Conservation (phyloP, 2,888 invertebrate genomes). For the Stenichneumon culpator region DNA sequence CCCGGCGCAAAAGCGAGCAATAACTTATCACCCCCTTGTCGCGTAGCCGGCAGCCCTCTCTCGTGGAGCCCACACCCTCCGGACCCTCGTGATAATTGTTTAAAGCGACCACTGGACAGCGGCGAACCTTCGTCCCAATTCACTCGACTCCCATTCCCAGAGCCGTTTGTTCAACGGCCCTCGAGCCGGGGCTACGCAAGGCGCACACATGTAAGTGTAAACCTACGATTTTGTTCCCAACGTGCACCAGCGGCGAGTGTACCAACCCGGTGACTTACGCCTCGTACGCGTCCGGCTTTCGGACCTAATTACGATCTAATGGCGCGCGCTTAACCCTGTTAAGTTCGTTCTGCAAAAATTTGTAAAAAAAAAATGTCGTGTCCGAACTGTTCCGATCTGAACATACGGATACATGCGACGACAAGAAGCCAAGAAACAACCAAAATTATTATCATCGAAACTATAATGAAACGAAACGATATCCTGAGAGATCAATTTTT, state of each 20-base stretch:
- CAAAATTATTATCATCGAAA: background rate
- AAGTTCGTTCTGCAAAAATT: slow-evolving; percentile 18
- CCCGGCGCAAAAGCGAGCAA: slow-evolving; percentile 74
- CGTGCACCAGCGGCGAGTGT: slow-evolving; percentile 40
- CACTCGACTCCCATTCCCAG: slow-evolving; percentile 76
- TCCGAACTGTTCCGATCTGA: background rate
- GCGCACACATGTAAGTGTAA: slow-evolving; percentile 60
- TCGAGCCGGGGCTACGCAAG: slow-evolving; percentile 42
- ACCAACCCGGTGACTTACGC: slow-evolving; percentile 60
- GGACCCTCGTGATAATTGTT: slow-evolving; percentile 84
- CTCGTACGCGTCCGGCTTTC: slow-evolving; percentile 35
- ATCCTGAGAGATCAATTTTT: background rate
- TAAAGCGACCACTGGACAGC: slow-evolving; percentile 83
- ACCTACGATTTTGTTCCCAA: slow-evolving; percentile 49
- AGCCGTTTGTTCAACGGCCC: slow-evolving; percentile 73
- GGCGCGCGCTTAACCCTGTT: slow-evolving; percentile 34
- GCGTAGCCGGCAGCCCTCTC: slow-evolving; percentile 68
- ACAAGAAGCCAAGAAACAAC: background rate
- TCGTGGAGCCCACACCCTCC: slow-evolving; percentile 69
- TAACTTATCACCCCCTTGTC: slow-evolving; percentile 82
- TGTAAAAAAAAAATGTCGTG: background rate
- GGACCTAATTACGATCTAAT: slow-evolving; percentile 70
- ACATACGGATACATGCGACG: background rate
- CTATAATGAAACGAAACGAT: background rate
- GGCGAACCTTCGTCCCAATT: slow-evolving; percentile 77